Conservation (phyloP, 2,888 invertebrate species). For the Harpagoxenus sublaevis region DNA sequence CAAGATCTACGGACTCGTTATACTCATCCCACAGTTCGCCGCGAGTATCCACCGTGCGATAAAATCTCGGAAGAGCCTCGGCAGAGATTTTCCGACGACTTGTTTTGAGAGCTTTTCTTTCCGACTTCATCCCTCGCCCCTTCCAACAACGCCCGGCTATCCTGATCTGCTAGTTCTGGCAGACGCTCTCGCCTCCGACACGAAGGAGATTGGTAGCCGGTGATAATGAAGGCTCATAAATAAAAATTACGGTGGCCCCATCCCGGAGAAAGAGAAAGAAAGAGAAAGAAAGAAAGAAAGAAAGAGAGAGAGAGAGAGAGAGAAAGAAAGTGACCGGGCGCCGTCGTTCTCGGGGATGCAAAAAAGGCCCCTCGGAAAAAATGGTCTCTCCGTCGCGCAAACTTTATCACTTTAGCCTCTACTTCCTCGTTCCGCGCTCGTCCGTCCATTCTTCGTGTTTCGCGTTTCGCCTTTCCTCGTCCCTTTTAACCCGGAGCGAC, state of each 20-base stretch:
- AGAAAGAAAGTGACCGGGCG: conserved; percentile 38
- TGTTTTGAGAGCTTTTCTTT: conserved; percentile 48
- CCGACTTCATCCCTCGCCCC: conserved; percentile 3
- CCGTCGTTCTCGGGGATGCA: conserved; percentile 23
- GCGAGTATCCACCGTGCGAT: conserved; percentile 40
- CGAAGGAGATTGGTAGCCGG: conserved; percentile 66
- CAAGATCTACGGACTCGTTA: conserved; percentile 50
- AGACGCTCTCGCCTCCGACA: conserved; percentile 38
- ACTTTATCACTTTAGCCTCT: conserved; percentile 79
- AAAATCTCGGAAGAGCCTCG: conserved; percentile 39
- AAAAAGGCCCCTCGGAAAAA: conserved; percentile 60
- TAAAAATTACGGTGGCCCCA: conserved; percentile 75
- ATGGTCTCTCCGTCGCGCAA: conserved; percentile 69
- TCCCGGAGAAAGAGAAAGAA: conserved; percentile 38
- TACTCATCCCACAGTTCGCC: conserved; percentile 9
- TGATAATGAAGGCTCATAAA: conserved; percentile 77
- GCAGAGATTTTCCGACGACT: conserved; percentile 48
- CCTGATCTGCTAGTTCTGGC: conserved; percentile 30
- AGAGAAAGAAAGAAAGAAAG: conserved; percentile 50
- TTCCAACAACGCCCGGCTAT: conserved; percentile 9
- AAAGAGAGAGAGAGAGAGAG: conserved; percentile 50
- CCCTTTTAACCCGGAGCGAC: conserved; percentile 38
- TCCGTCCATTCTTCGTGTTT: conserved; percentile 23
- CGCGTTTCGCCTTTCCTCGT: conserved; percentile 16
- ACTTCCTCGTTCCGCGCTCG: conserved; percentile 54